A percentile compares a stretch with the other conserved stretches of the same genome.
These are phyloP conservation scores for Tetheella fluctuosa DNA, from an alignment of 2,888 invertebrate genomes.

Conservation along the genomic window DNA sequence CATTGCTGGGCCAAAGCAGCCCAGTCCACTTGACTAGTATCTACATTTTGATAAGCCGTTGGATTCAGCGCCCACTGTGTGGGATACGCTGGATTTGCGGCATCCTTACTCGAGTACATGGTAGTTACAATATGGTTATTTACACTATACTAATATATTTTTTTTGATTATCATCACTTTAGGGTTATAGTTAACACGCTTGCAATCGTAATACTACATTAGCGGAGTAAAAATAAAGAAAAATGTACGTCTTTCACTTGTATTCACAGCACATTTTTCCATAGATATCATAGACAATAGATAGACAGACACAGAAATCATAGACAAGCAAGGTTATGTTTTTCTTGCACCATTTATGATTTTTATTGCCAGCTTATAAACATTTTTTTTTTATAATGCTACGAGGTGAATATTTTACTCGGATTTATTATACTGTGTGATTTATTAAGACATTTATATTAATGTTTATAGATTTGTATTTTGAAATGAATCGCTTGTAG, in stretches of 20 bases:
- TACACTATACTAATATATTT: slow-evolving; percentile 20
- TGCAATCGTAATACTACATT: slow-evolving; percentile 23
- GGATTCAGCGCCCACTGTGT: slow-evolving; percentile 93
- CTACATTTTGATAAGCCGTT: slow-evolving; percentile 91
- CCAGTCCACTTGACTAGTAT: slow-evolving; percentile 96
- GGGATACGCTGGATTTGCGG: slow-evolving; percentile 86
- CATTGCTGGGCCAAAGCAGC: slow-evolving; percentile 98
- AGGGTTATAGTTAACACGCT: slow-evolving; percentile 21
- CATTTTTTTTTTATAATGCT: neutral
- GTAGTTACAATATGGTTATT: slow-evolving; percentile 36
- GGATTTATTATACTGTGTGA: too few relatives aligned
- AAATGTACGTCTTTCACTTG: slow-evolving; percentile 3
- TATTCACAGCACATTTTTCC: slow-evolving; percentile 6
- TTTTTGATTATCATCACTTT: slow-evolving; percentile 19
- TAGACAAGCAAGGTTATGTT: too few relatives aligned
- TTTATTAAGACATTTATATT: neutral
- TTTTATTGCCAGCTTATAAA: neutral
- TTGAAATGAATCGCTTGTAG: neutral
- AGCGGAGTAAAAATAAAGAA: neutral
- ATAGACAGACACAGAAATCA: neutral
- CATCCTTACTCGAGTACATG: slow-evolving; percentile 86
- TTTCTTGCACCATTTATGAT: neutral
- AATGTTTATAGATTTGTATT: too few relatives aligned
- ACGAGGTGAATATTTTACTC: too few relatives aligned
- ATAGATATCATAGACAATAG: neutral